phyloP scores from a whole-genome alignment of 2,888 invertebrate genomes.

The Hipparchia sbordonii region DNA sequence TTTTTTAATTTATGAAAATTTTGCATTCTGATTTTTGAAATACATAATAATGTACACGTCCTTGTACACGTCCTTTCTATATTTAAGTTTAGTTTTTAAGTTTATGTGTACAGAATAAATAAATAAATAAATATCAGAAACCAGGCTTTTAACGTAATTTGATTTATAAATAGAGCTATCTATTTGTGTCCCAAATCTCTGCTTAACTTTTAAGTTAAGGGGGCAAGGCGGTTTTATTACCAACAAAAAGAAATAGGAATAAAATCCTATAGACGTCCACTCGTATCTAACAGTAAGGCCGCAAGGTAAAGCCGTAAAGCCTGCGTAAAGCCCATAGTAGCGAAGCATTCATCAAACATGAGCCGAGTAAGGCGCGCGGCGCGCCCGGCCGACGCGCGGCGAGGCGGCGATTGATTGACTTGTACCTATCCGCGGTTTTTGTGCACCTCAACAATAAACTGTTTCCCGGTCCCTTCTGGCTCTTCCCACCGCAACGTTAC shows the following conservation, averaged over 20 bases:
- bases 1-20: too few relatives aligned
- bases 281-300: neutral
- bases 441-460: slow-evolving; percentile 50
- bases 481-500: neutral
- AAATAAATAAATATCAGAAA: too few relatives aligned
- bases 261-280: neutral
- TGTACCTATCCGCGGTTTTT: slow-evolving; percentile 59
- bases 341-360: slow-evolving; percentile 54
- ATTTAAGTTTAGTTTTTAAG: too few relatives aligned
- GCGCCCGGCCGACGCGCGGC: slow-evolving; percentile 60
- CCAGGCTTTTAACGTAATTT: too few relatives aligned
- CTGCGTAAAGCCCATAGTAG: neutral
- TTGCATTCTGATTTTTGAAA: too few relatives aligned
- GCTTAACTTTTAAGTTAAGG: too few relatives aligned
- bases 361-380: slow-evolving; percentile 62
- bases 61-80: too few relatives aligned
- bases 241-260: neutral
- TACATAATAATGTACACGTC: too few relatives aligned
- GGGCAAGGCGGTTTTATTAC: neutral
- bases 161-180: too few relatives aligned
- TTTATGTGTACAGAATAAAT: too few relatives aligned
- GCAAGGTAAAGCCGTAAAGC: neutral
- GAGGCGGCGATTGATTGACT: slow-evolving; percentile 68
- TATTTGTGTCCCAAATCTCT: too few relatives aligned
- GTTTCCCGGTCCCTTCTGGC: neutral